Percentiles rank a stretch among this genome's conserved stretches.
Conservation (phyloP, 2,113 vertebrate species). For the Chloebia gouldiae region DNA sequence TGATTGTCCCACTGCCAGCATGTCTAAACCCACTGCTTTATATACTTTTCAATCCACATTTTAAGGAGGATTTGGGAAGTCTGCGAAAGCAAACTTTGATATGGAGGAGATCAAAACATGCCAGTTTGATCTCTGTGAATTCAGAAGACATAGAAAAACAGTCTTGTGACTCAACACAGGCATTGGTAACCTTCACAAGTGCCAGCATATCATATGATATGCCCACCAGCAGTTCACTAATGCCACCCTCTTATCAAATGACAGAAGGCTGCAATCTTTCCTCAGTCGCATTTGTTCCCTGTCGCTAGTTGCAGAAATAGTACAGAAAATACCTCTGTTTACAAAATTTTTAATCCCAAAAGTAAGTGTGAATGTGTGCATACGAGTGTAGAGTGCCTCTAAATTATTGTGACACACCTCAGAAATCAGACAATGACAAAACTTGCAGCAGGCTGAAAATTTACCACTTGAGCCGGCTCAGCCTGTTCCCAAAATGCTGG, state of each 20-base stretch:
- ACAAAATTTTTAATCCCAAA: constrained; percentile 10
- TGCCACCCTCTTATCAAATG: constrained; percentile 65
- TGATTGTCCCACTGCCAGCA: constrained; percentile 87
- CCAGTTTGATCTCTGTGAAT: constrained; percentile 77
- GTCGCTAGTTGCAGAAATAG: constrained; percentile 58
- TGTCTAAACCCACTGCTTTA: constrained; percentile 95
- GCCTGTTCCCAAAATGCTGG: background rate
- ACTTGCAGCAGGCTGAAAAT: background rate
- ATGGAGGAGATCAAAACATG: constrained; percentile 69
- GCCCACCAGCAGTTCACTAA: constrained; percentile 29
- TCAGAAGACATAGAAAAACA: constrained; percentile 90
- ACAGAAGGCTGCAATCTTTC: constrained; percentile 75
- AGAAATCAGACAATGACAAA: background rate
- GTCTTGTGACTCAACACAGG: constrained; percentile 92
- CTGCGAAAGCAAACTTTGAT: constrained; percentile 73
- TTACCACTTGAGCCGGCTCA: background rate
- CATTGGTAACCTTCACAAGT: constrained; percentile 80
- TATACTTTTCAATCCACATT: constrained; percentile 89
- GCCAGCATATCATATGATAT: constrained; percentile 71
- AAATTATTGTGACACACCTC: background rate
- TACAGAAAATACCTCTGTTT: background rate
- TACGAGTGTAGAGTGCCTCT: background rate
- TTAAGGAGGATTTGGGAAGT: constrained; percentile 84
- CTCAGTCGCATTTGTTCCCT: constrained; percentile 75
- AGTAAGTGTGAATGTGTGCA: background rate